These are phyloP conservation scores for Mechanitis messenoides DNA, from an alignment of 2,888 invertebrate genomes.

Conservation along the genomic window DNA sequence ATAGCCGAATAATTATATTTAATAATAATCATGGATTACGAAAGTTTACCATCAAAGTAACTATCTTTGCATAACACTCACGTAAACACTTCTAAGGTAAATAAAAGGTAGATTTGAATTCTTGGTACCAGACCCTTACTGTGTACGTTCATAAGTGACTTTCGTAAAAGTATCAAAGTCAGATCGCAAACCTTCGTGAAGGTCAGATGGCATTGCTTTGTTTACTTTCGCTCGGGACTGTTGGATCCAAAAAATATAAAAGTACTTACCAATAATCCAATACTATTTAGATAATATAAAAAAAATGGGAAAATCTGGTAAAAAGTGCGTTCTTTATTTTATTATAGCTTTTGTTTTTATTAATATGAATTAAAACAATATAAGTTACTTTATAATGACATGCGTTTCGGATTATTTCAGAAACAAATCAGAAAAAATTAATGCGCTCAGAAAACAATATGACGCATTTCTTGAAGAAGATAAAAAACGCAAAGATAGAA, in stretches of 20 bases:
- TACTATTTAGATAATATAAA: not conserved
- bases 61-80: not conserved
- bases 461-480: constrained; percentile 67
- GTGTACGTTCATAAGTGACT: constrained; percentile 18
- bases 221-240: constrained; percentile 50
- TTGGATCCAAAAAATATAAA: constrained; percentile 13
- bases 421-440: constrained; percentile 57
- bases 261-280: not conserved
- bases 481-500: constrained; percentile 64
- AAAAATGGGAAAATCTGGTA: constrained; percentile 59
- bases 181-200: constrained; percentile 48
- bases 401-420: constrained; percentile 38
- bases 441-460: constrained; percentile 60
- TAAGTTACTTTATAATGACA: not conserved
- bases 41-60: no score
- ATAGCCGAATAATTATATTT: no score
- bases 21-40: no score
- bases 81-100: not conserved
- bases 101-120: not conserved
- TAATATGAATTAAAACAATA: not conserved
- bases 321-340: constrained; percentile 45
- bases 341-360: not conserved
- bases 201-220: constrained; percentile 64
- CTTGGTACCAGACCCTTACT: constrained; percentile 1
- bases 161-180: constrained; percentile 16